Conservation (phyloP, 2,113 vertebrate species). For the Balaenoptera acutorostrata region DNA sequence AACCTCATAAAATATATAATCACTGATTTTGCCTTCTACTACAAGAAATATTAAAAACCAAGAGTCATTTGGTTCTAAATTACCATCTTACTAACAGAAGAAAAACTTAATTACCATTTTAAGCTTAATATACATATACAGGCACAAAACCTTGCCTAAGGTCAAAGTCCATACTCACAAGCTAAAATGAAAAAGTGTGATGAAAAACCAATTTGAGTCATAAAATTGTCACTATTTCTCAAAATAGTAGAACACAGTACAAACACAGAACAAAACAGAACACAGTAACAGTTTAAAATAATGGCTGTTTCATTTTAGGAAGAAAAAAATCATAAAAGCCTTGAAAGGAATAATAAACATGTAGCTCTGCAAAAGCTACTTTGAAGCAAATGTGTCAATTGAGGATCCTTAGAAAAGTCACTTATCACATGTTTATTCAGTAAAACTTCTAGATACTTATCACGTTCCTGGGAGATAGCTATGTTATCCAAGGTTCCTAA, state of each 20-base stretch:
- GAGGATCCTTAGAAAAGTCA: not conserved
- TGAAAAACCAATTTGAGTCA: not conserved
- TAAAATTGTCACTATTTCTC: constrained; percentile 24
- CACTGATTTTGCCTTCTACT: constrained; percentile 21
- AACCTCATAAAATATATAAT: not conserved
- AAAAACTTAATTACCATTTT: constrained; percentile 3
- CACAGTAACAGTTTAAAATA: not conserved
- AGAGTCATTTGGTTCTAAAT: not conserved
- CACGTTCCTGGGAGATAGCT: not conserved
- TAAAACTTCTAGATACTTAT: constrained; percentile 4
- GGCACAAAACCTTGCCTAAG: not conserved
- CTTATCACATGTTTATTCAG: not conserved
- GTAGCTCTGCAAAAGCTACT: not conserved
- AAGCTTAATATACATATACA: not conserved
- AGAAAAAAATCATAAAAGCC: not conserved
- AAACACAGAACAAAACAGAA: not conserved
- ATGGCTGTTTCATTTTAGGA: not conserved
- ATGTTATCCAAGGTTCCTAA: not conserved
- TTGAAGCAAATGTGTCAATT: not conserved
- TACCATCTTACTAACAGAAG: not conserved
- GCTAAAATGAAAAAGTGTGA: not conserved
- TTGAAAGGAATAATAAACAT: not conserved
- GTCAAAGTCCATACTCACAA: not conserved
- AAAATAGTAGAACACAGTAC: not conserved
- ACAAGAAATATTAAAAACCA: constrained; percentile 42